Conservation (phyloP, 1,140 invertebrate species). For the Gonatopus flavifemur region DNA sequence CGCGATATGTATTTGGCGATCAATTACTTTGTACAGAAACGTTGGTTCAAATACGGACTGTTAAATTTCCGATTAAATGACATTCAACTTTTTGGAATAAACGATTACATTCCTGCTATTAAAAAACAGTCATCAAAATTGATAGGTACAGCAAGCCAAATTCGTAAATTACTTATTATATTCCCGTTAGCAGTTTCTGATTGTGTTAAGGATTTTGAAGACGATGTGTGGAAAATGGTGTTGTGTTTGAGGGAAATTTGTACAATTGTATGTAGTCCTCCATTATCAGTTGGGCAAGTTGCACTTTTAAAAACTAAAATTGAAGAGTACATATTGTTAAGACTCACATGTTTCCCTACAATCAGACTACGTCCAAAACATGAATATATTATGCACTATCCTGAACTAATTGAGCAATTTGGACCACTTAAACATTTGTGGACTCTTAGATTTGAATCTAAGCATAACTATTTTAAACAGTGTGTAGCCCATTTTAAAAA, state of each 20-base stretch:
- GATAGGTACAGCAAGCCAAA: neutral
- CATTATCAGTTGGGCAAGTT: neutral
- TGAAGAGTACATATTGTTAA: constrained; percentile 12
- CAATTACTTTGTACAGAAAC: neutral
- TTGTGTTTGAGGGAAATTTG: neutral
- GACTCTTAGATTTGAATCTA: constrained; percentile 8
- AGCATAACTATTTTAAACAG: constrained; percentile 4
- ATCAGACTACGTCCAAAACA: constrained; percentile 6
- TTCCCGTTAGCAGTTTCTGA: neutral
- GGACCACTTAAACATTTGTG: constrained; percentile 6
- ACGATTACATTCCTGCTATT: neutral
- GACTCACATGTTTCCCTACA: neutral
- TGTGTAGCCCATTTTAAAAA: neutral
- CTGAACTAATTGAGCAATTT: too few species aligned
- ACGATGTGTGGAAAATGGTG: neutral
- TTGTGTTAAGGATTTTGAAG: neutral
- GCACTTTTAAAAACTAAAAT: constrained; percentile 12
- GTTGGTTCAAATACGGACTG: neutral
- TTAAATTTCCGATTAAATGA: neutral
- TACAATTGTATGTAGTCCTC: neutral
- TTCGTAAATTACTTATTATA: neutral
- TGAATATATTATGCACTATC: constrained; percentile 5
- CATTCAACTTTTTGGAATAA: neutral
- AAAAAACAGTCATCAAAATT: neutral
- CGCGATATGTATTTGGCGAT: neutral